Base-by-base conservation (phyloP, 2,113 vertebrate genomes). In the Paracyprichromis sp. region DNA sequence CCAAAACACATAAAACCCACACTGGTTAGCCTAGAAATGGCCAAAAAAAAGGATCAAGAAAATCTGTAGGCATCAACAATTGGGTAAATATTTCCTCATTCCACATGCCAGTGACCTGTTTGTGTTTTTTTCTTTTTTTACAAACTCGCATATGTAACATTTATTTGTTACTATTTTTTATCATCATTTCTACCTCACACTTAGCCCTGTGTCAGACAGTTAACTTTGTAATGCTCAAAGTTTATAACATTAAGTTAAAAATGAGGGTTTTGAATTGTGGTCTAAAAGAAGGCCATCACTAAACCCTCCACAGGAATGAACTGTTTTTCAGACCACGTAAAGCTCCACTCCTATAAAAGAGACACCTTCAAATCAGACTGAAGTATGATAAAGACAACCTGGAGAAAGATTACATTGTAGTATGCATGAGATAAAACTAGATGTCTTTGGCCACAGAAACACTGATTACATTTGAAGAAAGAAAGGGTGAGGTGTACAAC, bases 1-100 rank as follows among this genome's bases (percentile, higher is more conserved):
- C 66, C 38, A 43, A 43, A 43, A 43, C 5, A 43, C 2, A 71
- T 24, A 43, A 24, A 43, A 43, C 66, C n/a, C 38, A 43, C 66
- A 71, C 19, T 16, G n/a, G 66, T 24, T 71, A 13, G n/a, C 38
- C 8, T 14, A 71, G 7, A 38, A 6, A 0, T 0, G 2, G n/a
- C 36, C n/a, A 40, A 71, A 13, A 21, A 40, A 40, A 59, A 24
- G 7, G n/a, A 40, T 43, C n/a, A 71, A 24, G 19, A 21, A 71
- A 43, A 71, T 71, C 7, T 40, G 38, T 40, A 66, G 19, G 9
- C 19, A 43, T 71, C n/a, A 71, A 43, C 12, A 40, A 43, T 6
- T 71, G 66, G 66, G 36, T 9, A 24, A 71, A 71, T 24, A 21
- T 14, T 43, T 71, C 36, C 36, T 40, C 12, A 43, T 21, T 43